Base-by-base conservation (phyloP, 2,113 vertebrate species). In the Microcebus tavaratra region DNA sequence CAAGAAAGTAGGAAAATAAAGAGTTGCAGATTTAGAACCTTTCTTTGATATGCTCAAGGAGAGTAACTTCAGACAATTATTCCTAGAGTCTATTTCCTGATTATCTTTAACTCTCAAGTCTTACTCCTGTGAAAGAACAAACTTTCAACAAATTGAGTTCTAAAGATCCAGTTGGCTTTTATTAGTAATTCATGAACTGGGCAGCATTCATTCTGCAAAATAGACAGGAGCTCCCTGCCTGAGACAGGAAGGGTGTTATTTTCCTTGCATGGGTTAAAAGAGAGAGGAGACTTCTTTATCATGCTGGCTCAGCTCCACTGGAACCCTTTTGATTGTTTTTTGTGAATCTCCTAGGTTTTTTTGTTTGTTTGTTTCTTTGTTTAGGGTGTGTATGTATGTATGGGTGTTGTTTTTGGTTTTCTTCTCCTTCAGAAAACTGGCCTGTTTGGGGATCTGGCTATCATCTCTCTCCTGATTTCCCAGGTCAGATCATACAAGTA, bases 261-360 rank as follows among this genome's bases (percentile, higher is more conserved):
- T 68, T 45, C 42, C 11, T 36, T 27, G n/a, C 18, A 13, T 14
- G 29, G 10, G 39, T 53, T 20, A 34, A n/a, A 79, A 4, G 6
- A 31, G 1, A 39, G 6, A 57, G 18, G 55, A 57, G 65, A 57
- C 4, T 9, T 61, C 27, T 1, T 53, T 39, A 12, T 39, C 76
- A 27, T 36, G 31, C 15, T 15, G 8, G 0, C 8, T 42, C 0
- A 29, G 39, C 3, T 13, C 63, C 14, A 50, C 1, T 3, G 3
- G 20, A 5, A 15, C 17, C 8, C 82, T 36, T 80, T 8, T 18
- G 21, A 45, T 5, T 42, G 5, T 5, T 45, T 87, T 21, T 29
- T 82, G 1, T 87, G 4, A 48, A n/a, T 73, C 5, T 80, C 2
- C 9, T 81, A 6, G 57, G n/a, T 17, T 76, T 45, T 1, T 76